These are phyloP conservation scores for Oreortyx pictus DNA, from an alignment of 2,797 vertebrate species.

Conservation along the genomic window DNA sequence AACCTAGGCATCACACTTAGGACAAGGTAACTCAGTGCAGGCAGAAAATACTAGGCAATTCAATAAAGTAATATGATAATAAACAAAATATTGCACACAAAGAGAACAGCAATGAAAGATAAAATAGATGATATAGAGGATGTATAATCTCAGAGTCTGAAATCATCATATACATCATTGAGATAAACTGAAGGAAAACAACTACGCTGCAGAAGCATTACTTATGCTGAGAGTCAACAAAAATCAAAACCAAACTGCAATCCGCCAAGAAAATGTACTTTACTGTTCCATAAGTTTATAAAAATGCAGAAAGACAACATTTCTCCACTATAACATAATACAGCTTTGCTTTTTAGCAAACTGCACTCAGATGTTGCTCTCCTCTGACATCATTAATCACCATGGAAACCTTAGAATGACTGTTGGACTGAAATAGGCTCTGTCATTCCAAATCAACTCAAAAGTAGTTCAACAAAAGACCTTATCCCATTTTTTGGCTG, in stretches of 20 bases:
- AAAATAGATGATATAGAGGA: not conserved
- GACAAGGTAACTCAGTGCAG: not conserved
- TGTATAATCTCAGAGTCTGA: not conserved
- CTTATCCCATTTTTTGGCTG: slow-evolving; percentile 55
- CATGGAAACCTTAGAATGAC: slow-evolving; percentile 83
- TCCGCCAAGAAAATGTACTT: not conserved
- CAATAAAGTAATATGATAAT: not conserved
- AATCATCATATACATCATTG: not conserved
- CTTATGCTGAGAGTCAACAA: not conserved
- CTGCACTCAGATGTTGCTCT: slow-evolving; percentile 82
- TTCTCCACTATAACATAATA: slow-evolving; percentile 38
- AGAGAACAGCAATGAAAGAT: not conserved
- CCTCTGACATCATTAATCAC: slow-evolving; percentile 84
- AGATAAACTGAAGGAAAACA: not conserved
- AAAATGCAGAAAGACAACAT: slow-evolving; percentile 22
- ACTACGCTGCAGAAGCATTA: not conserved
- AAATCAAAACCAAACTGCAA: not conserved
- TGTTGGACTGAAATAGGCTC: slow-evolving; percentile 81
- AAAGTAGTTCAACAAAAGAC: slow-evolving; percentile 65
- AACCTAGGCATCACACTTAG: not conserved
- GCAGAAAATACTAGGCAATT: not conserved
- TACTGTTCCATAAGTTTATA: not conserved
- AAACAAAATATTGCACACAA: not conserved
- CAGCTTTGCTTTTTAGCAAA: slow-evolving; percentile 75
- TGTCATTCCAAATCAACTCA: slow-evolving; percentile 74